Percentiles rank a stretch among this genome's conserved stretches.
Evolutionary conservation across 2,888 invertebrate species (phyloP).

Genomic region (Eristalis intricaria): DNA sequence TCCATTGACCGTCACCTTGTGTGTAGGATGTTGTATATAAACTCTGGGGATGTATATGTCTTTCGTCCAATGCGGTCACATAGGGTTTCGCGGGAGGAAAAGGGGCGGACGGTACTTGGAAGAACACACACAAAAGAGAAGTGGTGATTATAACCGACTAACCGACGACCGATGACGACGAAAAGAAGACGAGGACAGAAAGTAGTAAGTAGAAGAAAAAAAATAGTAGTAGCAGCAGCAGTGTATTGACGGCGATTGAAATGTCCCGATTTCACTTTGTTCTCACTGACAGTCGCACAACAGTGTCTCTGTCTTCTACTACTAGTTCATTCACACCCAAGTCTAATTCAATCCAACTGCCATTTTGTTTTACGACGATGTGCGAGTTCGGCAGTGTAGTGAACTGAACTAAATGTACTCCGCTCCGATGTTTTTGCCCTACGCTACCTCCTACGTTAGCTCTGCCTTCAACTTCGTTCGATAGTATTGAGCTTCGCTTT

Average conservation of each 20-base stretch:
- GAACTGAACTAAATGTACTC: conserved; percentile 45
- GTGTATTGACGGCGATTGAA: conserved; percentile 64
- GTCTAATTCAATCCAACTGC: conserved; percentile 77
- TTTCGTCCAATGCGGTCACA: conserved; percentile 1
- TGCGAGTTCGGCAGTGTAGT: conserved; percentile 53
- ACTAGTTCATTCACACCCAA: conserved; percentile 75
- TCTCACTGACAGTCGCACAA: conserved; percentile 56
- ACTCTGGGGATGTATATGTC: not conserved
- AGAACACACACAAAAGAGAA: conserved; percentile 17
- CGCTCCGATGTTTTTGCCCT: conserved; percentile 25
- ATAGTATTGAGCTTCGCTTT: not conserved
- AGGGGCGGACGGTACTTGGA: conserved; percentile 1
- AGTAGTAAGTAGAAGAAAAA: conserved; percentile 42
- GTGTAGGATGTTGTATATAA: conserved; percentile 26
- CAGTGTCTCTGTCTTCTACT: conserved; percentile 68
- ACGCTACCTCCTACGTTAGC: conserved; percentile 23
- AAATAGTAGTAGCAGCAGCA: conserved; percentile 54
- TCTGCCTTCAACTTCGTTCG: not conserved
- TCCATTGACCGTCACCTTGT: conserved; percentile 27
- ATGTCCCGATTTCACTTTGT: conserved; percentile 62
- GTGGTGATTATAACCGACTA: conserved; percentile 38
- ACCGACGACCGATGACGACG: conserved; percentile 28
- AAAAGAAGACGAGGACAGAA: conserved; percentile 31
- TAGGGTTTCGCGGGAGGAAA: conserved; percentile 14
- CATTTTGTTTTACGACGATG: conserved; percentile 78